Evolutionary conservation across 1,140 invertebrate genomes (phyloP).

Genomic region (Pseudomyrmex gracilis): DNA sequence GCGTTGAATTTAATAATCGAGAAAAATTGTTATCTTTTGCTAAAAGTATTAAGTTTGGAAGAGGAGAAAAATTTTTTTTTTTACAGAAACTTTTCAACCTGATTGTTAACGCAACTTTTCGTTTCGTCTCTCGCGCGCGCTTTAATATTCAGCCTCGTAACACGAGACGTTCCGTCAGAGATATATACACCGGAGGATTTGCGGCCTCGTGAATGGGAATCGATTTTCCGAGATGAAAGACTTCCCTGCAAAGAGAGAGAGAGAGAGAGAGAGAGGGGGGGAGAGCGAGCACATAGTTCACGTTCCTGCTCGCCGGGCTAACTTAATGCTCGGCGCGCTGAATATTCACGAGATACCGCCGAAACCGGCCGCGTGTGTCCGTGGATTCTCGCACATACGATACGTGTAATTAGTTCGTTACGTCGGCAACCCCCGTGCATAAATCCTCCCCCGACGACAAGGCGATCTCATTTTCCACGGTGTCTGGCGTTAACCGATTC

Average conservation of each 20-base stretch:
- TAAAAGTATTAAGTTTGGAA: not conserved
- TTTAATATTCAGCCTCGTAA: constrained; percentile 4
- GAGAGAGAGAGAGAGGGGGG: not conserved
- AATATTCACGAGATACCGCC: constrained; percentile 69
- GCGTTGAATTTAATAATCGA: no score
- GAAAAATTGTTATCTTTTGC: no score
- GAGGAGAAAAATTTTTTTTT: not conserved
- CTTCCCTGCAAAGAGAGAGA: not conserved
- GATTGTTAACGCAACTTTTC: not conserved
- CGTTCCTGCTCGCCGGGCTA: constrained; percentile 27
- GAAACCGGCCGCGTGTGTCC: constrained; percentile 20
- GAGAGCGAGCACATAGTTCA: constrained; percentile 7
- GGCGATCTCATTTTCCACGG: constrained; percentile 59
- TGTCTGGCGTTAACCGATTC: constrained; percentile 41
- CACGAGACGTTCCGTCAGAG: not conserved
- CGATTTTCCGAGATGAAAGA: constrained; percentile 48
- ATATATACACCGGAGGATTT: constrained; percentile 1
- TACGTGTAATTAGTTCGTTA: constrained; percentile 65
- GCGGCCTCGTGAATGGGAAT: constrained; percentile 49
- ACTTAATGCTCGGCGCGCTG: constrained; percentile 54
- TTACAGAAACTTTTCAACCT: not conserved
- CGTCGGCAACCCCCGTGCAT: constrained; percentile 5
- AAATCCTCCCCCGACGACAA: constrained; percentile 18
- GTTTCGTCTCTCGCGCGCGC: not conserved
- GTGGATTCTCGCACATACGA: constrained; percentile 25